phyloP scores from a whole-genome alignment of 2,113 vertebrate species.

The Ifrita kowaldi region DNA sequence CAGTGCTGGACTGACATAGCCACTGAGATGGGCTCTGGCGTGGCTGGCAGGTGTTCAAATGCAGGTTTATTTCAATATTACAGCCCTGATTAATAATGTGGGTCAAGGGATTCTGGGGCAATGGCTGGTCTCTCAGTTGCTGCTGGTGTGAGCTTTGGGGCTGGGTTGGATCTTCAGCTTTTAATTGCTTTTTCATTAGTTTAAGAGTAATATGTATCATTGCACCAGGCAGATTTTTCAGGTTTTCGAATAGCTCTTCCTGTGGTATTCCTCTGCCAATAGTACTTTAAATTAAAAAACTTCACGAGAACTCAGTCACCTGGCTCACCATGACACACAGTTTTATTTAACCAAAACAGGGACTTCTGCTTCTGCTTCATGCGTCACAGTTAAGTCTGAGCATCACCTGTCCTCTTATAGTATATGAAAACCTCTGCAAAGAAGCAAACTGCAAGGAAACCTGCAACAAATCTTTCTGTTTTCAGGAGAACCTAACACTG shows the following conservation, averaged over 20 bases:
- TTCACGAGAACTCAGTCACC: not conserved
- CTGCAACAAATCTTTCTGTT: not conserved
- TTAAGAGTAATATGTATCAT: not conserved
- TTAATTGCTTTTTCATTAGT: not conserved
- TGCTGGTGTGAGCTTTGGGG: not conserved
- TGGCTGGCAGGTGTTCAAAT: not conserved
- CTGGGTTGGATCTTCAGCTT: not conserved
- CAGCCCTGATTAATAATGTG: not conserved
- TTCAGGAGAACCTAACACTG: not conserved
- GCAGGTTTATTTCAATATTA: not conserved
- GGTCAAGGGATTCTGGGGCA: not conserved
- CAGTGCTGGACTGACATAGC: not conserved
- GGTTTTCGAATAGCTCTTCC: not conserved
- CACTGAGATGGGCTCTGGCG: rapidly evolving
- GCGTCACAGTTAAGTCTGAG: not conserved
- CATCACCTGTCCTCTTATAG: not conserved
- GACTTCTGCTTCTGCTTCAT: not conserved
- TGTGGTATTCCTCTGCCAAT: not conserved
- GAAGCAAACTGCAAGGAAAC: not conserved
- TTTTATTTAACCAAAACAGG: not conserved
- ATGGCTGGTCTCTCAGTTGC: not conserved
- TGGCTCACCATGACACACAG: not conserved
- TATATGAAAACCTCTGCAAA: not conserved
- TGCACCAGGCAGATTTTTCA: not conserved
- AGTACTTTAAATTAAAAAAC: not conserved